Evolutionary conservation across 1,140 invertebrate genomes (phyloP).

Genomic region (Papilio polyxenes): DNA sequence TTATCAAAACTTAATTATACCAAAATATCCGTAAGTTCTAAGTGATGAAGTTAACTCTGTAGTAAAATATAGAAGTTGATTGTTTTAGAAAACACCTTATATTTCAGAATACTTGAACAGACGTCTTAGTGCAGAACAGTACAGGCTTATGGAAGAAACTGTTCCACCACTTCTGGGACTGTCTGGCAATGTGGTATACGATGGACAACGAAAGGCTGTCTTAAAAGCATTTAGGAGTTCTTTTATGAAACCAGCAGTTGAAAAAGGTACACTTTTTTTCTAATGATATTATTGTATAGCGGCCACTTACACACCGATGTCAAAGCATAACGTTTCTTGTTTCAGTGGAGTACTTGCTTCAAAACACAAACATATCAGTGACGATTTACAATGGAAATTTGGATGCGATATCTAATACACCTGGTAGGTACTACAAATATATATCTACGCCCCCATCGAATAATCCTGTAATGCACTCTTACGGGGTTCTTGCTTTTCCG

Average conservation of each 20-base stretch:
- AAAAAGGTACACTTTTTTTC: constrained; percentile 52
- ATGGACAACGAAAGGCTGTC: constrained; percentile 48
- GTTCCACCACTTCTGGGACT: constrained; percentile 62
- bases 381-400: constrained; percentile 78
- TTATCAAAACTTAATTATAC: too few species aligned
- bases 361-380: constrained; percentile 68
- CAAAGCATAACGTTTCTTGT: constrained; percentile 42
- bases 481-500: too few species aligned
- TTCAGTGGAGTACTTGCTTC: constrained; percentile 76
- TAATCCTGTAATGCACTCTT: too few species aligned
- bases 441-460: too few species aligned
- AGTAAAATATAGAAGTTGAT: not conserved
- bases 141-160: constrained; percentile 59
- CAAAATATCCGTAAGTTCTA: too few species aligned
- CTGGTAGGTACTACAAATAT: too few species aligned
- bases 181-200: constrained; percentile 49
- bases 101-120: constrained; percentile 60
- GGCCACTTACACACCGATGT: too few species aligned
- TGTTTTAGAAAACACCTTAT: not conserved
- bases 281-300: constrained; percentile 6
- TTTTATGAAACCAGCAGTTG: constrained; percentile 61
- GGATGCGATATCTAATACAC: constrained; percentile 77
- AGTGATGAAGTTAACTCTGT: too few species aligned
- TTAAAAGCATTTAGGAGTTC: constrained; percentile 54
- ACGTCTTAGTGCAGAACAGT: constrained; percentile 47